These are phyloP conservation scores for Pinna nobilis DNA, from an alignment of 1,140 invertebrate genomes.

Conservation along the genomic window DNA sequence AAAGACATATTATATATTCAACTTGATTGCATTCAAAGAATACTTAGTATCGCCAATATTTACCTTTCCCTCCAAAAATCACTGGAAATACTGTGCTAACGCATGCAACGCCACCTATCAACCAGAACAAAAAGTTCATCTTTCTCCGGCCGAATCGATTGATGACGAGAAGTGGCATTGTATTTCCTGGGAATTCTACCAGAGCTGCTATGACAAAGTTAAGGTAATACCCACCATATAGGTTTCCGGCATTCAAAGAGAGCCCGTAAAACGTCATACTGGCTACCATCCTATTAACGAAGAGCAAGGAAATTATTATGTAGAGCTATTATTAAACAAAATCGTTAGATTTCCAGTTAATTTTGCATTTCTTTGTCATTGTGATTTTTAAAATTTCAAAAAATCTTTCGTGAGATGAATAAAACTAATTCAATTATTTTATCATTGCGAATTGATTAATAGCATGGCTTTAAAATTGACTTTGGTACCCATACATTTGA, in stretches of 20 bases:
- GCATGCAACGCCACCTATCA: conserved; percentile 52
- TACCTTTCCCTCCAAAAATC: conserved; percentile 37
- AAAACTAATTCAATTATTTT: too few relatives aligned
- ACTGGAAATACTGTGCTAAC: conserved; percentile 46
- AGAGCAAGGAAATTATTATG: too few relatives aligned
- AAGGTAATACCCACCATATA: conserved; percentile 64
- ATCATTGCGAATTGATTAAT: too few relatives aligned
- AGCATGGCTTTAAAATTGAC: too few relatives aligned
- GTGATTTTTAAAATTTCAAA: too few relatives aligned
- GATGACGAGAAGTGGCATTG: conserved; percentile 77
- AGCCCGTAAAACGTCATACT: conserved; percentile 80
- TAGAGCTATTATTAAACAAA: too few relatives aligned
- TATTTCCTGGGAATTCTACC: conserved; percentile 86
- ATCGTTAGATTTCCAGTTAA: too few relatives aligned
- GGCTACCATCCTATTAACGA: conserved; percentile 79
- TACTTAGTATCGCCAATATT: neutral
- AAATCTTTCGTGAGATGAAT: too few relatives aligned
- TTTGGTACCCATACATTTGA: too few relatives aligned
- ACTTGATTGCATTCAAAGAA: too few relatives aligned
- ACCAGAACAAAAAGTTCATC: conserved; percentile 35
- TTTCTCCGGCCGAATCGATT: conserved; percentile 50
- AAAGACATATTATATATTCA: too few relatives aligned
- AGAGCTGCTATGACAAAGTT: conserved; percentile 75
- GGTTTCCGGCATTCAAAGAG: conserved; percentile 73
- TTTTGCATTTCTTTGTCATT: too few relatives aligned